phyloP scores from a whole-genome alignment of 2,888 invertebrate genomes.

The Microctonus aethiopoides region DNA sequence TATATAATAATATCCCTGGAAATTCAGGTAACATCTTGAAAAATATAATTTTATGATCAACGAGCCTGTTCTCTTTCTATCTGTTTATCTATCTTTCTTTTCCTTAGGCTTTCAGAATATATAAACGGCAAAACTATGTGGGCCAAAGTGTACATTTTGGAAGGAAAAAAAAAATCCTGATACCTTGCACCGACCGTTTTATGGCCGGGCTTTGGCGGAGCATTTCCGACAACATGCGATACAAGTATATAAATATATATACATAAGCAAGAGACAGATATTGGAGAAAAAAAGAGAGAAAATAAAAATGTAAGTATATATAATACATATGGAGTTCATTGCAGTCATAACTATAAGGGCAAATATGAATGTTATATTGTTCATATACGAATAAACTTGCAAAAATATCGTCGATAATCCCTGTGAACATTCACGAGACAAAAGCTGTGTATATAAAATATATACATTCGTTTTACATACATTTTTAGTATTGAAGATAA shows the following conservation, averaged over 20 bases:
- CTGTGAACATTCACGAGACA: neutral
- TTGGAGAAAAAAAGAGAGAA: neutral
- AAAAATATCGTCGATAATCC: neutral
- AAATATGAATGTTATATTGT: neutral
- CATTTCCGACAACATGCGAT: neutral
- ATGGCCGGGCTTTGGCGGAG: constrained; percentile 2
- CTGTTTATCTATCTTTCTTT: neutral
- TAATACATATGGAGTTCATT: neutral
- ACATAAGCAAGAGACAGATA: neutral
- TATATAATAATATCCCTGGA: neutral
- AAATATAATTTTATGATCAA: constrained; percentile 8
- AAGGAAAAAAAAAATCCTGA: neutral
- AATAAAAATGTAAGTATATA: neutral
- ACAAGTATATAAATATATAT: neutral
- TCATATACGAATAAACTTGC: neutral
- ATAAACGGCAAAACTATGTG: constrained; percentile 12
- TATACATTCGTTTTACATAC: neutral
- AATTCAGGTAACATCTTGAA: constrained; percentile 9
- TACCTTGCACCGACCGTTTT: constrained; percentile 15
- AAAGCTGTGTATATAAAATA: too few relatives aligned
- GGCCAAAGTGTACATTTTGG: neutral
- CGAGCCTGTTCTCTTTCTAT: neutral
- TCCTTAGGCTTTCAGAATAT: neutral
- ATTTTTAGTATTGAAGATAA: neutral
- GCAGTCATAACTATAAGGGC: neutral